Percentiles rank a stretch among this genome's conserved stretches.
These are phyloP conservation scores for Acanthurus lineatus DNA, from an alignment of 2,797 vertebrate genomes.

Conservation along the genomic window DNA sequence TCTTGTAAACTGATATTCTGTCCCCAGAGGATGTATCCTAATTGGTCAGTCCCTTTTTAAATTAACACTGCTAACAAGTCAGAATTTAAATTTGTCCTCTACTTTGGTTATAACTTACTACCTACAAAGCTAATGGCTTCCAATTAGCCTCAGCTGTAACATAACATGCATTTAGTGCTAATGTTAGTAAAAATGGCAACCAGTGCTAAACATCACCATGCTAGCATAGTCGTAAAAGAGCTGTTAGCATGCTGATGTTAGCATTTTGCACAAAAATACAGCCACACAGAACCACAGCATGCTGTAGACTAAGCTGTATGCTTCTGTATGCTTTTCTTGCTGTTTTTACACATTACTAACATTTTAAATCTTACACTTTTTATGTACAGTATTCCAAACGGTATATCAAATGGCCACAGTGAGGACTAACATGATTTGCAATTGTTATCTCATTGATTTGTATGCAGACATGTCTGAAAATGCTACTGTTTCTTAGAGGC, in stretches of 20 bases:
- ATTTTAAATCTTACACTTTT: not conserved
- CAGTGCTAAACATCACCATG: not conserved
- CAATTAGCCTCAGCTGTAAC: not conserved
- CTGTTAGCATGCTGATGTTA: not conserved
- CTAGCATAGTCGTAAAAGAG: not conserved
- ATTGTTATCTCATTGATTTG: not conserved
- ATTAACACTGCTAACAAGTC: not conserved
- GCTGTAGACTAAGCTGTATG: not conserved
- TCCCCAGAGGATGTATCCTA: not conserved
- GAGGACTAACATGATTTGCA: not conserved
- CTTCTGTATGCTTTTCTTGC: not conserved
- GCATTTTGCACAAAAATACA: not conserved
- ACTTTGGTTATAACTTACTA: not conserved
- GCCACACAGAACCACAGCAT: not conserved
- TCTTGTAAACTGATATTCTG: not conserved
- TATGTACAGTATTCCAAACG: no score
- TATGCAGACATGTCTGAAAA: not conserved
- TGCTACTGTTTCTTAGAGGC: slow-evolving; percentile 5
- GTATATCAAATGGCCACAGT: no score
- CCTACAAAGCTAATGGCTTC: not conserved
- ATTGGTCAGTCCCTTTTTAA: no score
- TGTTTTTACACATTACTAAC: not conserved
- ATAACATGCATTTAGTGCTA: not conserved
- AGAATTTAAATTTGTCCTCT: not conserved
- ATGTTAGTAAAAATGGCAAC: not conserved